Evolutionary conservation across 2,113 vertebrate species (phyloP).

Genomic region (Boulengeromyrus knoepffleri): DNA sequence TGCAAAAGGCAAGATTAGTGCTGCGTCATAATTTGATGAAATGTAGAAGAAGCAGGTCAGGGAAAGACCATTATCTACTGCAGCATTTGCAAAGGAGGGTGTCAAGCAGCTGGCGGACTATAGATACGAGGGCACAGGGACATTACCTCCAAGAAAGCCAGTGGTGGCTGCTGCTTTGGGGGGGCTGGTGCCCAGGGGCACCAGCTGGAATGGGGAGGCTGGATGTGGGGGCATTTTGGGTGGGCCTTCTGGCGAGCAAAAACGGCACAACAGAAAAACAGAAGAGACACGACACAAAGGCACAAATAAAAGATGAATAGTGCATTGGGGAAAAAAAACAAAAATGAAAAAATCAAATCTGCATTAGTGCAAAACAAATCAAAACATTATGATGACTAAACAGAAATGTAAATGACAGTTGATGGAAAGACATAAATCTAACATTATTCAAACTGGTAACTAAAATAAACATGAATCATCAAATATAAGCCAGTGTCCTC

Average conservation of each 20-base stretch:
- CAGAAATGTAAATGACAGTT: not conserved
- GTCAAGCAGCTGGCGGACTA: not conserved
- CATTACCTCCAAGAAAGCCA: constrained; percentile 31
- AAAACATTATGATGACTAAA: not conserved
- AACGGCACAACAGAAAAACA: constrained; percentile 19
- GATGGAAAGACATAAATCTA: not conserved
- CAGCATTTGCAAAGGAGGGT: not conserved
- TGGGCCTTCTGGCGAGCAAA: constrained; percentile 33
- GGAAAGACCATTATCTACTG: not conserved
- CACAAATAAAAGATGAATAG: not conserved
- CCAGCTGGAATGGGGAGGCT: constrained; percentile 16
- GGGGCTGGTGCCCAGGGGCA: not conserved
- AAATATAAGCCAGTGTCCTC: not conserved
- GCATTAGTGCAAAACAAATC: not conserved
- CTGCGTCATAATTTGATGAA: not conserved
- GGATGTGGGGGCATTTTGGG: constrained; percentile 25
- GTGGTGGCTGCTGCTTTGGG: constrained; percentile 24
- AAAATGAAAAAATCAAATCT: not conserved
- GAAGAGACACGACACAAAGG: constrained; percentile 29
- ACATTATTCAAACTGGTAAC: not conserved
- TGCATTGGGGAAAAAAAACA: not conserved
- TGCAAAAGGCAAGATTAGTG: not conserved
- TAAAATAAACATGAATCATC: not conserved
- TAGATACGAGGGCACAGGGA: not conserved
- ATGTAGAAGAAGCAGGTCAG: not conserved